Evolutionary conservation across 2,113 vertebrate species (phyloP).

Genomic region (Eublepharis macularius): DNA sequence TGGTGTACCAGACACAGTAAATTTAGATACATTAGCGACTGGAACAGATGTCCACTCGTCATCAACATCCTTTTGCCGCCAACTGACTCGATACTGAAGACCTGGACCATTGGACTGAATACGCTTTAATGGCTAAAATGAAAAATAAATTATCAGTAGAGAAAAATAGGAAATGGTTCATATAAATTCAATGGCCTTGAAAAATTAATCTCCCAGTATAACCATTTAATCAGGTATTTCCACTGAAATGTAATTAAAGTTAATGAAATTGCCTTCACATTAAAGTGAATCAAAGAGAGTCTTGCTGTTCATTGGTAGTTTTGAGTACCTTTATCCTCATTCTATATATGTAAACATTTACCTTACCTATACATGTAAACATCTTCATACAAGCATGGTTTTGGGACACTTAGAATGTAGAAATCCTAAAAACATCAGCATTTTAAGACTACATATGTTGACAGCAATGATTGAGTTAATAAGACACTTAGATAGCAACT

Average conservation of each 20-base stretch:
- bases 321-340: background rate
- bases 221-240: background rate
- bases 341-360: background rate
- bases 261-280: background rate
- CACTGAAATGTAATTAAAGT: background rate
- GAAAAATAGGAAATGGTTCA: background rate
- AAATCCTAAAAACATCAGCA: background rate
- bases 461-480: background rate
- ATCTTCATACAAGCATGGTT: background rate
- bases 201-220: background rate
- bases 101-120: slow-evolving; percentile 92
- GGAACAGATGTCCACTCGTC: slow-evolving; percentile 85
- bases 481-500: background rate
- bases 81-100: slow-evolving; percentile 92
- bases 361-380: background rate
- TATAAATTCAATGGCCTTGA: background rate
- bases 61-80: slow-evolving; percentile 87
- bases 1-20: slow-evolving; percentile 90
- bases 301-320: background rate
- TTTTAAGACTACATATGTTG: too few species aligned
- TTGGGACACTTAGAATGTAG: background rate
- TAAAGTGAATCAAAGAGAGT: background rate
- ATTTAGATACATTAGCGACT: slow-evolving; percentile 91
- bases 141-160: slow-evolving; percentile 33
- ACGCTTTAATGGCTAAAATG: slow-evolving; percentile 83